Evolutionary conservation across 2,888 invertebrate species (phyloP).

Genomic region (Ferrisia virgata): DNA sequence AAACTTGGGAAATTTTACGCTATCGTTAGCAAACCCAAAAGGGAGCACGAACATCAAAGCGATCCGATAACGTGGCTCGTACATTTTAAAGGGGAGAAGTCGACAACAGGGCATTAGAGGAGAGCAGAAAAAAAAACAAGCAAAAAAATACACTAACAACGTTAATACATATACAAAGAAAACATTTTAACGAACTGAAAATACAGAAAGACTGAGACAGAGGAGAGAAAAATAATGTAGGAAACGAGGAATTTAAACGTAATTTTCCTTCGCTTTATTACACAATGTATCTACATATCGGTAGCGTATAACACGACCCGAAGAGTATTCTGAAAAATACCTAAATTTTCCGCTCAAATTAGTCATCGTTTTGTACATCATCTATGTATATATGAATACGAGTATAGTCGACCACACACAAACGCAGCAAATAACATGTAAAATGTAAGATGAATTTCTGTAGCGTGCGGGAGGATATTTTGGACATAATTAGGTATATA

Average conservation of each 20-base stretch:
- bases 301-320: not conserved
- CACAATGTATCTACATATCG: not conserved
- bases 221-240: not conserved
- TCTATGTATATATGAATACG: no score
- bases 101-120: not conserved
- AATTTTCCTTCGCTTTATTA: not conserved
- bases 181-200: not conserved
- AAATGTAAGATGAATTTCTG: not conserved
- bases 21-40: not conserved
- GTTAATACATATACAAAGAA: not conserved
- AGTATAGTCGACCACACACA: not conserved
- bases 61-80: not conserved
- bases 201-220: no score
- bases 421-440: not conserved
- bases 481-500: not conserved
- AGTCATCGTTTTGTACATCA: not conserved
- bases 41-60: slow-evolving; percentile 6
- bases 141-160: not conserved
- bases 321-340: not conserved
- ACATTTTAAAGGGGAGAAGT: not conserved
- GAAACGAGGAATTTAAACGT: not conserved
- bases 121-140: not conserved
- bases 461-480: not conserved
- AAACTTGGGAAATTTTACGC: slow-evolving; percentile 14
- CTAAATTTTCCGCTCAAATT: not conserved